Evolutionary conservation across 2,113 vertebrate genomes (phyloP).

Genomic region (Dromiciops gliroides): DNA sequence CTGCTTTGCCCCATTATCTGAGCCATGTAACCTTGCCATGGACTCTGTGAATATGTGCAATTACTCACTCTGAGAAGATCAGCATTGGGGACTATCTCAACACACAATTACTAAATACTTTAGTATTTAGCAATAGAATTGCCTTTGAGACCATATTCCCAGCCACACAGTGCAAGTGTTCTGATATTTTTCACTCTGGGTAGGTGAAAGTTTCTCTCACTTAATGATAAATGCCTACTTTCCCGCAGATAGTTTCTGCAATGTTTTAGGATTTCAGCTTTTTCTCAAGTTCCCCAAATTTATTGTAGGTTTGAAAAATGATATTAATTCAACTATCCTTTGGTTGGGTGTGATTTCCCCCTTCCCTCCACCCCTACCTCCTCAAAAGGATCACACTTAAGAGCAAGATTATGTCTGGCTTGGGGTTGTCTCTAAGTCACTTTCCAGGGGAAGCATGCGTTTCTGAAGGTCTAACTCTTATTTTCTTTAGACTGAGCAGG

Average conservation of each 20-base stretch:
- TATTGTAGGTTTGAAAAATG: not conserved
- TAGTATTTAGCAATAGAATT: not conserved
- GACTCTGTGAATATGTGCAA: not conserved
- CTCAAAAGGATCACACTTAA: not conserved
- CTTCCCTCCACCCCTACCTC: too few relatives aligned
- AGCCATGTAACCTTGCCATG: not conserved
- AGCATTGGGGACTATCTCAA: not conserved
- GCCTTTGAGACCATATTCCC: not conserved
- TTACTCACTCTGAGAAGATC: too few relatives aligned
- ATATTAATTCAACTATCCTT: not conserved
- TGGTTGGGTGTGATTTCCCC: not conserved
- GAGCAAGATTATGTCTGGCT: not conserved
- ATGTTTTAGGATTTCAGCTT: not conserved
- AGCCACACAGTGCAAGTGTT: not conserved
- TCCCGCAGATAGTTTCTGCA: not conserved
- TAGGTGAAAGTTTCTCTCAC: not conserved
- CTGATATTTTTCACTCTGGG: not conserved
- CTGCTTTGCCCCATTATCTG: slow-evolving; percentile 55
- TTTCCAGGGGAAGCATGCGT: not conserved
- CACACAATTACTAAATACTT: not conserved
- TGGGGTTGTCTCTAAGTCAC: not conserved
- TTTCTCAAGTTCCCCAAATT: not conserved
- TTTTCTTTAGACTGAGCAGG: not conserved
- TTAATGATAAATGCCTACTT: not conserved
- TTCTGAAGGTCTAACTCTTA: not conserved